Base-by-base conservation (phyloP, 1,140 invertebrate genomes). In the Cydia splendana region DNA sequence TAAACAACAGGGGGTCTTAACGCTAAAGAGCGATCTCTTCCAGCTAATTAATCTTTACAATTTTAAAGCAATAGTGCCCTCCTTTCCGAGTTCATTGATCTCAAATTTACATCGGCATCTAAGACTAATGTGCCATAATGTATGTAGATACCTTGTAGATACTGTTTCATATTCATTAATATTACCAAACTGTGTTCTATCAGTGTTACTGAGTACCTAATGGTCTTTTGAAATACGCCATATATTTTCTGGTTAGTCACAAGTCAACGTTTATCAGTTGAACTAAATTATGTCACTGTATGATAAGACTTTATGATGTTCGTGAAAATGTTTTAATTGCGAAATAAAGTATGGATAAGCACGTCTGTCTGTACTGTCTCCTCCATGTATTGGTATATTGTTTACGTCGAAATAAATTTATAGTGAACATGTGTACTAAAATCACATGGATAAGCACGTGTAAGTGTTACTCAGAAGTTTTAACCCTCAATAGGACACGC, bases 151-250 rank as follows among this genome's bases (percentile, higher is more conserved):
- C 65, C 38, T 38, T 3, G n/a, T 18, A 69, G 28, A 18, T 18
- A 13, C 65, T 69, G 65, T 69, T 69, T 69, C 65, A 69, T 69
- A 69, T 69, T 69, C 65, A 69, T 69, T 38, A 69, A 69, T 69
- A 10, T 71, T 71, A 42, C 67, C 67, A 71, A 71, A 71, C 18
- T 45, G 67, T 4, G 67, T 1, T 38, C 34, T 71, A 20, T 71
- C 67, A 71, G 65, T 67, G 15, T 67, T 38, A 15, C 24, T 20
- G 65, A 5, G 65, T 67, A 67, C 30, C 2, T 38, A 38, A 71
- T 71, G 67, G 15, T 38, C 5, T 71, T 71, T 71, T 30, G 67
- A 38, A 71, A 71, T 38, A n/a, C 20, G 38, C 38, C 67, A 13
- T 42, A 30, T 57, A 38, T 71, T 42, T 71, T 71, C 34, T 71